A percentile compares a stretch with the other conserved stretches of the same genome.
Evolutionary conservation across 2,888 invertebrate species (phyloP).

Genomic region (Pristionchus maxplancki): DNA sequence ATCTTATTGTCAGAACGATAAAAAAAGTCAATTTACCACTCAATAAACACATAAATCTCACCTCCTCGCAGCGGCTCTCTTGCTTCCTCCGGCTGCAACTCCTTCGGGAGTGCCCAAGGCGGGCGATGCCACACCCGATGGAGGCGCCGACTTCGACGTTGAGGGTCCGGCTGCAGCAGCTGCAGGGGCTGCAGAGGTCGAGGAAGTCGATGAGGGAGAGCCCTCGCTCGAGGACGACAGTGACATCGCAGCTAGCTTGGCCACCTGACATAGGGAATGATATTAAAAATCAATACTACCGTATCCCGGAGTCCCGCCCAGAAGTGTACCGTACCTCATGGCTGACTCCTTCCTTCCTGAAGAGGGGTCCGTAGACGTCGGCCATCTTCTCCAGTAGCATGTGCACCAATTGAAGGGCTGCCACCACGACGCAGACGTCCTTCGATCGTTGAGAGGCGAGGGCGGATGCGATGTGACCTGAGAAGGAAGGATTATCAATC

Average conservation of each 20-base stretch:
- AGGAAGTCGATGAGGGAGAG: neutral
- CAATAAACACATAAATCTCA: neutral
- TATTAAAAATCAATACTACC: neutral
- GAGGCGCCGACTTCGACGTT: slow-evolving; percentile 43
- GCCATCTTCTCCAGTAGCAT: slow-evolving; percentile 89
- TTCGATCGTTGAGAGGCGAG: slow-evolving; percentile 87
- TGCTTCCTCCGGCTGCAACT: neutral
- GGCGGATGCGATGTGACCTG: slow-evolving; percentile 97
- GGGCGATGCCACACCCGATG: slow-evolving; percentile 28
- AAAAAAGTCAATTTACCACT: too few species aligned
- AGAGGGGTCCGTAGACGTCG: slow-evolving; percentile 94
- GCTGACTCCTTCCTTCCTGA: slow-evolving; percentile 89
- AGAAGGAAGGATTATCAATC: slow-evolving; percentile 56
- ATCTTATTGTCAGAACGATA: too few species aligned
- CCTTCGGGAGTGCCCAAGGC: neutral
- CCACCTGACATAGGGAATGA: neutral
- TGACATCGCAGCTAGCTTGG: slow-evolving; percentile 24
- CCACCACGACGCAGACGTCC: slow-evolving; percentile 95
- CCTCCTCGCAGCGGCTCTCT: slow-evolving; percentile 2
- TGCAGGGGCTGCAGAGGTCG: neutral
- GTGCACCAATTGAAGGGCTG: slow-evolving; percentile 96
- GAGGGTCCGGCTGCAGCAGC: neutral
- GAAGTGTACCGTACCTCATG: slow-evolving; percentile 55
- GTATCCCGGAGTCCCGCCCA: slow-evolving; percentile 23
- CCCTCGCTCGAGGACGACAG: neutral